Conservation (phyloP, 2,888 invertebrate species). For the Heliconius ismenius region DNA sequence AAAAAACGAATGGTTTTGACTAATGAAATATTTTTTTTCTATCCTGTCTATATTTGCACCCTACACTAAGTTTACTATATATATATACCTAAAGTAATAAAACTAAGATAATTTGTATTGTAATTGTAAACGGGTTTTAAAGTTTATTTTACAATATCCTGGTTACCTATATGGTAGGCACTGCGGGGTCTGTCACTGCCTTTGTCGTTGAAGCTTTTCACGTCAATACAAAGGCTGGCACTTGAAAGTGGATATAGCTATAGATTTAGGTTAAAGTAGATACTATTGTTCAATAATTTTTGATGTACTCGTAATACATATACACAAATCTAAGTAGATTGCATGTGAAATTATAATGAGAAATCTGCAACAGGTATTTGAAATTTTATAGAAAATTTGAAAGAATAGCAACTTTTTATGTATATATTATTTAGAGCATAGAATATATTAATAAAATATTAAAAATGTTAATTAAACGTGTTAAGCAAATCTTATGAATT, state of each 20-base stretch:
- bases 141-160: constrained; percentile 25
- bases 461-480: too few species aligned
- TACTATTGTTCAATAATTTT: constrained; percentile 29
- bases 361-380: neutral
- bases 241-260: constrained; percentile 53
- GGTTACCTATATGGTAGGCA: constrained; percentile 39
- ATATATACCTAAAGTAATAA: too few species aligned
- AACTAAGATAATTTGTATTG: too few species aligned
- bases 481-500: constrained; percentile 1
- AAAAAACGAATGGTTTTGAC: too few species aligned
- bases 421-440: too few species aligned
- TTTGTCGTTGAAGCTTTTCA: constrained; percentile 60
- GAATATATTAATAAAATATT: too few species aligned
- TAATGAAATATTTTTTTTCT: too few species aligned
- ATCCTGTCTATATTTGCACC: too few species aligned
- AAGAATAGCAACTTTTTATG: neutral
- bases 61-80: too few species aligned
- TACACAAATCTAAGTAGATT: neutral
- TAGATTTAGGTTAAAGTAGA: constrained; percentile 34
- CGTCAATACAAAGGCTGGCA: constrained; percentile 63
- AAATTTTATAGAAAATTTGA: neutral
- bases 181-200: constrained; percentile 48
- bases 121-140: constrained; percentile 1
- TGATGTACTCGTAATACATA: neutral
- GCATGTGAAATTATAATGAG: neutral